Evolutionary conservation across 2,113 vertebrate genomes (phyloP).

Genomic region (Nansenia antarctica): DNA sequence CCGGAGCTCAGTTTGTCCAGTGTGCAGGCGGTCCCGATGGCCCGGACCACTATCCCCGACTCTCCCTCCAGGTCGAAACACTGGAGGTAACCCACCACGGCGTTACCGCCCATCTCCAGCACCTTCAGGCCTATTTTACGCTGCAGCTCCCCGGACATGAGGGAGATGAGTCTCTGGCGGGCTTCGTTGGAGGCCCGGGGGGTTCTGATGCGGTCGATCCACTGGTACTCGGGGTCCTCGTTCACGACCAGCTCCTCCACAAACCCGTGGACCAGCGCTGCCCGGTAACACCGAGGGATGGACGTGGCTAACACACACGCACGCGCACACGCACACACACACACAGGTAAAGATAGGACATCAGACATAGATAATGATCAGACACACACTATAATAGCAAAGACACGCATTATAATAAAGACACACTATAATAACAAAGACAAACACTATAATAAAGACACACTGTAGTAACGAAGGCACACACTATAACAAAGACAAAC

Average conservation of each 20-base stretch:
- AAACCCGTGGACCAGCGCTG: slow-evolving; percentile 92
- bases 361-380: too few species aligned
- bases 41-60: slow-evolving; percentile 94
- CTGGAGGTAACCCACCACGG: slow-evolving; percentile 96
- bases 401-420: too few species aligned
- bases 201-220: slow-evolving; percentile 97
- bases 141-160: slow-evolving; percentile 98
- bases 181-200: slow-evolving; percentile 96
- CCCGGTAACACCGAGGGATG: slow-evolving; percentile 92
- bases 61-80: slow-evolving; percentile 99
- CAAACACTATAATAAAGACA: too few species aligned
- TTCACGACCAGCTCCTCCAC: slow-evolving; percentile 98
- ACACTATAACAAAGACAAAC: too few species aligned
- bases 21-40: slow-evolving; percentile 96
- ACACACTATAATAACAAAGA: too few species aligned
- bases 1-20: slow-evolving; percentile 93
- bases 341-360: not conserved
- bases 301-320: slow-evolving; percentile 81
- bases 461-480: too few species aligned
- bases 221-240: slow-evolving; percentile 98
- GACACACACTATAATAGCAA: too few species aligned
- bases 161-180: slow-evolving; percentile 94
- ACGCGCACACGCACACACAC: slow-evolving; percentile 2
- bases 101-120: slow-evolving; percentile 97
- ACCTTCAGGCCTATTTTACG: slow-evolving; percentile 98